Percentiles rank a stretch among this genome's conserved stretches.
These are phyloP conservation scores for Caenorhabditis brenneri DNA, from an alignment of 1,140 invertebrate genomes.

Conservation along the genomic window DNA sequence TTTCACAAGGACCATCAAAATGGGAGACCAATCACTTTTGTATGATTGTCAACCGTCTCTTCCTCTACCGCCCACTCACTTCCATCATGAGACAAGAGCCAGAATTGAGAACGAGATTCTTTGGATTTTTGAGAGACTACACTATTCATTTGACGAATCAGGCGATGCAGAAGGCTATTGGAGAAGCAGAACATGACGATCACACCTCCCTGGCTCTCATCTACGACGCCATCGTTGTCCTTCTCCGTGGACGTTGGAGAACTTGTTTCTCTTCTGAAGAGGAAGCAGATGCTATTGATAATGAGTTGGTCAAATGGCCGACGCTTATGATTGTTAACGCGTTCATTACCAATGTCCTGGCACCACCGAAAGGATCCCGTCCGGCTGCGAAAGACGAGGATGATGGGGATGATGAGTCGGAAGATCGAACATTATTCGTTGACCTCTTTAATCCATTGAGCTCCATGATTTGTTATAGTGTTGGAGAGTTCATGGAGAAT, in stretches of 20 bases:
- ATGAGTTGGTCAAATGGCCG: slow-evolving; percentile 20
- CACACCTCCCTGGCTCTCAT: slow-evolving; percentile 40
- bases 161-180: slow-evolving; percentile 49
- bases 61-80: slow-evolving; percentile 42
- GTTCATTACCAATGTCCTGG: background rate
- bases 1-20: background rate
- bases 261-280: background rate
- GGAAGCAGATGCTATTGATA: slow-evolving; percentile 24
- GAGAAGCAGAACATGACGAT: slow-evolving; percentile 23
- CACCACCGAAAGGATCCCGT: slow-evolving; percentile 39
- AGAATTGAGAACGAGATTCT: slow-evolving; percentile 2
- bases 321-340: slow-evolving; percentile 12
- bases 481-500: slow-evolving; percentile 24
- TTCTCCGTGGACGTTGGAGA: slow-evolving; percentile 49
- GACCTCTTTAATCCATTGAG: slow-evolving; percentile 37
- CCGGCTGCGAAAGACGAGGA: slow-evolving; percentile 47
- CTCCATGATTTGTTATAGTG: slow-evolving; percentile 39
- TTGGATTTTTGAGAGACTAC: slow-evolving; percentile 37
- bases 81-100: slow-evolving; percentile 22
- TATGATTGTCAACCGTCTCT: slow-evolving; percentile 44
- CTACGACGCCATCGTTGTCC: slow-evolving; percentile 13
- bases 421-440: background rate
- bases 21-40: slow-evolving; percentile 43
- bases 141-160: slow-evolving; percentile 44
- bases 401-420: slow-evolving; percentile 41